A percentile compares a stretch with the other conserved stretches of the same genome.
Evolutionary conservation across 2,113 vertebrate genomes (phyloP).

Genomic region (Aspidoscelis tigris): DNA sequence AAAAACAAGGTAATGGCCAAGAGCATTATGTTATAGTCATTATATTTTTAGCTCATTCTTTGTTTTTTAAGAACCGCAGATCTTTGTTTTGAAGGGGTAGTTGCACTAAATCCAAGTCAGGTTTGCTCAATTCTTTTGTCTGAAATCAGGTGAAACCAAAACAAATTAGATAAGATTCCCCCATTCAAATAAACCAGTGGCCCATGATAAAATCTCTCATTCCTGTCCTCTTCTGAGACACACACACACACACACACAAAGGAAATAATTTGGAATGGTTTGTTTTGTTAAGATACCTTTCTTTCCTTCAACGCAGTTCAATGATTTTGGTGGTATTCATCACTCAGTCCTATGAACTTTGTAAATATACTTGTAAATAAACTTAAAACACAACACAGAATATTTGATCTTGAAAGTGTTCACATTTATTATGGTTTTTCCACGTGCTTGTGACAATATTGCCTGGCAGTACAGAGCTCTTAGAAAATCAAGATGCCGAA

Average conservation of each 20-base stretch:
- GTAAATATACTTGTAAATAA: background rate
- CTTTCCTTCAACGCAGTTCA: background rate
- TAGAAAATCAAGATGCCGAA: slow-evolving; percentile 32
- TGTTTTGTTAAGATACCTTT: background rate
- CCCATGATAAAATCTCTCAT: background rate
- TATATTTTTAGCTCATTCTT: background rate
- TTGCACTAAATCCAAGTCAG: background rate
- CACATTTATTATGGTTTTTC: background rate
- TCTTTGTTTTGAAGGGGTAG: background rate
- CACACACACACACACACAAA: accelerated
- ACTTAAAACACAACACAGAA: background rate
- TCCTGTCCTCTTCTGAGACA: background rate
- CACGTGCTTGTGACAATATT: background rate
- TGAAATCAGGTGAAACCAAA: slow-evolving; percentile 4
- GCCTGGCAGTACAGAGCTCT: slow-evolving; percentile 19
- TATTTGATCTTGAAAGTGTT: background rate
- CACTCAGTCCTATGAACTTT: background rate
- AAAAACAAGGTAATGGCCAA: background rate
- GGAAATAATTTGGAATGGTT: background rate
- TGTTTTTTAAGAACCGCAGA: slow-evolving; percentile 2
- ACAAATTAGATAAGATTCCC: background rate
- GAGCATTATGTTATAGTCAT: slow-evolving; percentile 30
- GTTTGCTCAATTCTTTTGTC: background rate
- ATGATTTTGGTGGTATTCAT: background rate
- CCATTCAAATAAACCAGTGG: background rate